Percentiles rank a stretch among this genome's conserved stretches.
These are phyloP conservation scores for Panthera uncia DNA, from an alignment of 2,113 vertebrate species.

Conservation along the genomic window DNA sequence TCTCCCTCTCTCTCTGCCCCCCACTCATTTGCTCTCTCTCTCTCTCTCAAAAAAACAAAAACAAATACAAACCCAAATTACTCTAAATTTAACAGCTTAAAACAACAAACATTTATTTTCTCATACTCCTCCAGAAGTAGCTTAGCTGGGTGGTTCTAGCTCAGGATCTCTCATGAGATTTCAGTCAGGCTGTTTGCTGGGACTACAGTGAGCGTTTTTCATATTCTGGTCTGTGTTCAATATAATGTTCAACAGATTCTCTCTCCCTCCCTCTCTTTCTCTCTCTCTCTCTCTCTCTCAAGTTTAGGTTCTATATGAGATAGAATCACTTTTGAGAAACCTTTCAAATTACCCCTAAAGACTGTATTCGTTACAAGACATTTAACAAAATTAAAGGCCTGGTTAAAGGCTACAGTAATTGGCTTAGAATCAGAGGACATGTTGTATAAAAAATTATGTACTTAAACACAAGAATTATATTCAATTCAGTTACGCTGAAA, in stretches of 20 bases:
- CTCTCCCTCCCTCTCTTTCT: neutral
- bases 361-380: neutral
- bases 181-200: neutral
- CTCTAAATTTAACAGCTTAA: neutral
- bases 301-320: neutral
- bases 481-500: neutral
- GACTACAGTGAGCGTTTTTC: neutral
- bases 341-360: neutral
- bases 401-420: neutral
- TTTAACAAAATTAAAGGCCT: neutral
- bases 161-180: neutral
- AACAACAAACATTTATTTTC: neutral
- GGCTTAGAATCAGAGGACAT: neutral
- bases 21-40: too few relatives aligned
- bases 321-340: slow-evolving; percentile 3
- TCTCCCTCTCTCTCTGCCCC: too few relatives aligned
- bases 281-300: neutral
- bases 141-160: neutral
- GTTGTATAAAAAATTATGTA: neutral
- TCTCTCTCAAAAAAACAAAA: too few relatives aligned
- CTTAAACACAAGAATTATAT: slow-evolving; percentile 24
- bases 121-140: neutral
- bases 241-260: neutral
- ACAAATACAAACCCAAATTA: neutral
- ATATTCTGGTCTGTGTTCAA: neutral